Evolutionary conservation across 2,888 invertebrate species (phyloP).

Genomic region (Palloptera scutellata): DNA sequence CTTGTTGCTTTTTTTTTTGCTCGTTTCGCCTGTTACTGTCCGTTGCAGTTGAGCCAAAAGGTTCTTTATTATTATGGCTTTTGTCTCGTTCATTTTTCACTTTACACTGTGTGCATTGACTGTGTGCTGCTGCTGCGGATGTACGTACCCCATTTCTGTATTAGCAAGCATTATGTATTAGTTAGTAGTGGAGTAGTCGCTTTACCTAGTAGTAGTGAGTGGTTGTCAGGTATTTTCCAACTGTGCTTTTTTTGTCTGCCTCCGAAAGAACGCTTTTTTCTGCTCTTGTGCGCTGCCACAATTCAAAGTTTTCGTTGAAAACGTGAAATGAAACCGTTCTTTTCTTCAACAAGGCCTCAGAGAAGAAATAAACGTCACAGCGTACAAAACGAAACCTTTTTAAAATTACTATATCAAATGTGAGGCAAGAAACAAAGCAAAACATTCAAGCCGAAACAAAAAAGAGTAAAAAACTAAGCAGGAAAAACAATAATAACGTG

Average conservation of each 20-base stretch:
- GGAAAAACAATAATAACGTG: constrained; percentile 16
- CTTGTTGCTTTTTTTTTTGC: constrained; percentile 35
- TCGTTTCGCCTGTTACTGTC: constrained; percentile 5
- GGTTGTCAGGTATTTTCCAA: constrained; percentile 19
- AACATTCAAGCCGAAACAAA: constrained; percentile 9
- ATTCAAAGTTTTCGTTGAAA: constrained; percentile 32
- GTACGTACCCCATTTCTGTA: too few relatives aligned
- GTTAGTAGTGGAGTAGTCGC: too few relatives aligned
- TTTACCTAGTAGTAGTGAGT: too few relatives aligned
- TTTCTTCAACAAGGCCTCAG: constrained; percentile 17
- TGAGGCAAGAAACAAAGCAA: constrained; percentile 34
- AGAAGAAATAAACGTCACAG: neutral
- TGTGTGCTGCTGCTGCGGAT: constrained; percentile 15
- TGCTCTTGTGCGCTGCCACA: constrained; percentile 9
- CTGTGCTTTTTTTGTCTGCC: constrained; percentile 21
- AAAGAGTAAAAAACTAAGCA: neutral
- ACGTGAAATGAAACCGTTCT: constrained; percentile 35
- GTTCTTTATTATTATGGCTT: constrained; percentile 42
- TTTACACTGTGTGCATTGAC: constrained; percentile 6
- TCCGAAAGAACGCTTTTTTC: neutral
- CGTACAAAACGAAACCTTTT: constrained; percentile 31
- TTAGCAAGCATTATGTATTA: too few relatives aligned
- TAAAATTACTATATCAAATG: constrained; percentile 36
- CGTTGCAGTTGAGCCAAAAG: constrained; percentile 40
- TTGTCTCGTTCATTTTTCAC: constrained; percentile 28